phyloP scores from a whole-genome alignment of 1,140 invertebrate species.

The Tetranychus cinnabarinus region DNA sequence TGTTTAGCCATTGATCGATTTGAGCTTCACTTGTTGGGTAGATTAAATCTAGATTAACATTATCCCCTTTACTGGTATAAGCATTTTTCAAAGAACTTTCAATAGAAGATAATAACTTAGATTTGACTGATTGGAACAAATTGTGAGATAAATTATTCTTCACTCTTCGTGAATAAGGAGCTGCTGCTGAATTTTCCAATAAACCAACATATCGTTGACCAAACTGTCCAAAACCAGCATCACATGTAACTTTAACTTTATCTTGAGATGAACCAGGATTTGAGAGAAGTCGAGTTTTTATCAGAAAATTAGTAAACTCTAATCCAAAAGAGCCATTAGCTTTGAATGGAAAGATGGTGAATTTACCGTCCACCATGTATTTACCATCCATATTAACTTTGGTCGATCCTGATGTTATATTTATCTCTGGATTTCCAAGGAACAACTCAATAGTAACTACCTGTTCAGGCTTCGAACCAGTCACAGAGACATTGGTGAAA shows the following conservation, averaged over 20 bases:
- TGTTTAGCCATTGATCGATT: constrained; percentile 9
- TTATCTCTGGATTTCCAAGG: constrained; percentile 7
- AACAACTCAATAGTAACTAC: constrained; percentile 6
- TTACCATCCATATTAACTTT: constrained; percentile 9
- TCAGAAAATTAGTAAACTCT: constrained; percentile 9
- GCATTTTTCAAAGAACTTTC: constrained; percentile 1
- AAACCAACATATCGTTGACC: constrained; percentile 9
- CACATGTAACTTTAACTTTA: constrained; percentile 3
- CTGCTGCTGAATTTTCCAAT: constrained; percentile 5
- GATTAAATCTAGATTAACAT: neutral
- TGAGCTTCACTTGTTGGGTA: constrained; percentile 1
- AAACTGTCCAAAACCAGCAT: constrained; percentile 2
- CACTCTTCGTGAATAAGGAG: constrained; percentile 9
- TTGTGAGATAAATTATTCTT: neutral
- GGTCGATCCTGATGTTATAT: constrained; percentile 5
- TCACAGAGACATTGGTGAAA: constrained; percentile 7
- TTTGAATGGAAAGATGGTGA: constrained; percentile 9
- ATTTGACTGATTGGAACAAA: constrained; percentile 11
- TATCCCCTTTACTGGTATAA: constrained; percentile 6
- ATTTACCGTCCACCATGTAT: constrained; percentile 9
- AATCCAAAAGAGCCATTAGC: constrained; percentile 13
- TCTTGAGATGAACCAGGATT: neutral
- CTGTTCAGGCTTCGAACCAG: constrained; percentile 6
- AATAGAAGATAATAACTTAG: constrained; percentile 4
- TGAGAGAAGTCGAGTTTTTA: neutral